These are phyloP conservation scores for Anarrhichthys ocellatus DNA, from an alignment of 2,113 vertebrate genomes.

Conservation along the genomic window DNA sequence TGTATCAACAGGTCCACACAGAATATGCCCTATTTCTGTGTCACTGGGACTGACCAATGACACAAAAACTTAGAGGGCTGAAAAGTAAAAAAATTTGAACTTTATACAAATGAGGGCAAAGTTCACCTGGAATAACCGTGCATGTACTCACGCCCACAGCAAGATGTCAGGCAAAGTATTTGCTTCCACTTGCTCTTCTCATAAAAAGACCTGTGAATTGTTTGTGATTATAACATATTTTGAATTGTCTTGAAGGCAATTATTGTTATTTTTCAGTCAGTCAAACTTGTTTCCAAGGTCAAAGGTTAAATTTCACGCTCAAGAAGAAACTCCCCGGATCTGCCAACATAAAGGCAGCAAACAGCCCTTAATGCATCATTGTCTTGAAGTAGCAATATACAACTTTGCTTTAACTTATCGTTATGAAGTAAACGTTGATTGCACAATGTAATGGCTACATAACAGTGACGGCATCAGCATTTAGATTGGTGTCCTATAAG, in stretches of 20 bases:
- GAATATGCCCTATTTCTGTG: no score
- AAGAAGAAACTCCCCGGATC: background rate
- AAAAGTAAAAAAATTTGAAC: no score
- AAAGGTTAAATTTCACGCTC: background rate
- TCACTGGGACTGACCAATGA: no score
- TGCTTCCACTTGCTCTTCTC: background rate
- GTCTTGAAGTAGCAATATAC: no score
- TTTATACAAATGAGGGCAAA: no score
- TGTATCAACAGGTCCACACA: no score
- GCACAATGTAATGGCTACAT: no score
- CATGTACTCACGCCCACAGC: background rate
- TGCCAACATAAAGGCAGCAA: background rate
- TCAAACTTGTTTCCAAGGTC: background rate
- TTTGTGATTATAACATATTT: background rate
- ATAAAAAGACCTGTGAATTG: background rate
- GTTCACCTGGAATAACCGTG: background rate
- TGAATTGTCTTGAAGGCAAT: background rate
- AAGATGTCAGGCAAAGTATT: background rate
- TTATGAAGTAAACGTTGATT: background rate
- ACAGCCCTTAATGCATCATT: no score
- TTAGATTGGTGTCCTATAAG: background rate
- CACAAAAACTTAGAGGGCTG: no score
- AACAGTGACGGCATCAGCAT: background rate
- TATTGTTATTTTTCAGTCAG: background rate
- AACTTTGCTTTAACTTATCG: background rate